Percentiles rank a stretch among this genome's conserved stretches.
phyloP scores from a whole-genome alignment of 2,797 vertebrate genomes.

The Microctenopoma lineatum region DNA sequence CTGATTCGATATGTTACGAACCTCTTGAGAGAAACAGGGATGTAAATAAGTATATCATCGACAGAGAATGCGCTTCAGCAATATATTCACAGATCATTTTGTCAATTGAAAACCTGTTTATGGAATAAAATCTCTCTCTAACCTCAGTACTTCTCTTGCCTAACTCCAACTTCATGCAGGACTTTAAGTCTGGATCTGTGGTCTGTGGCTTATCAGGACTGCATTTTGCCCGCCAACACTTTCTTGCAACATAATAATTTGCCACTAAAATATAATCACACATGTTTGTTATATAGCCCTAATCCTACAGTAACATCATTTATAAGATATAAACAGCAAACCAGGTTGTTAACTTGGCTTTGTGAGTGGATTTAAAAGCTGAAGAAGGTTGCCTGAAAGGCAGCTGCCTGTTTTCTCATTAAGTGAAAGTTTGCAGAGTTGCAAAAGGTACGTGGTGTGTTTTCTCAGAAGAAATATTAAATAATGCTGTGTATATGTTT shows the following conservation, averaged over 20 bases:
- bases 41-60: neutral
- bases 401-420: neutral
- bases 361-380: too few species aligned
- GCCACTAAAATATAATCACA: too few species aligned
- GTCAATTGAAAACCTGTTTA: neutral
- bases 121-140: neutral
- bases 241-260: too few species aligned
- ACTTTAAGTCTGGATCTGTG: too few species aligned
- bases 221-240: too few species aligned
- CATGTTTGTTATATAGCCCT: too few species aligned
- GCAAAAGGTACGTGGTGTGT: neutral
- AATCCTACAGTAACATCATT: too few species aligned
- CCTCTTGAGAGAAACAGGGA: neutral
- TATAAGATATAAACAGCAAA: neutral
- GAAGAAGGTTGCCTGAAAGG: too few species aligned
- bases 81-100: neutral
- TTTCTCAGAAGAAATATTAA: neutral
- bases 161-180: too few species aligned
- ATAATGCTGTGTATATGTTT: neutral
- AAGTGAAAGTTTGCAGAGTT: neutral
- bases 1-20: too few species aligned
- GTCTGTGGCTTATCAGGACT: too few species aligned
- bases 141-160: too few species aligned
- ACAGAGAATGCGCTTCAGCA: neutral
- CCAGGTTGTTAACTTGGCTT: neutral